Percentiles rank a stretch among this genome's conserved stretches.
These are phyloP conservation scores for Rana temporaria DNA, from an alignment of 2,113 vertebrate genomes.

Conservation along the genomic window DNA sequence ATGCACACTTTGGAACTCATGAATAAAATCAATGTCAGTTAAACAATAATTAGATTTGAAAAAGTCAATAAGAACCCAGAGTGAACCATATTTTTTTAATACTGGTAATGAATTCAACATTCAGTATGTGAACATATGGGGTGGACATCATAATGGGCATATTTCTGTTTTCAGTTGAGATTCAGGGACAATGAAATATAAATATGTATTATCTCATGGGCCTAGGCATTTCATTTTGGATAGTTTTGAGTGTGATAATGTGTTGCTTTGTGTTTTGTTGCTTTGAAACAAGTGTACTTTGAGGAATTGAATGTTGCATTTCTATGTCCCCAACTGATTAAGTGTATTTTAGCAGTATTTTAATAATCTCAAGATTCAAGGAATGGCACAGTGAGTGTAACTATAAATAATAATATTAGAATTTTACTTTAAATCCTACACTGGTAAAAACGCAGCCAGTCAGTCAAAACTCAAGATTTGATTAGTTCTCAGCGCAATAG, in stretches of 20 bases:
- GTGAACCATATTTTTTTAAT: conserved; percentile 56
- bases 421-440: no score
- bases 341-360: background rate
- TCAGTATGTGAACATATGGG: conserved; percentile 55
- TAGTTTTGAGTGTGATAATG: conserved; percentile 32
- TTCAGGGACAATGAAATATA: conserved; percentile 41
- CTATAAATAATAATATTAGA: background rate
- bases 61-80: conserved; percentile 54
- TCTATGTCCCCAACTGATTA: conserved; percentile 5
- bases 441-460: no score
- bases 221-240: conserved; percentile 14
- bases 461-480: no score
- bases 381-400: background rate
- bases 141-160: conserved; percentile 46
- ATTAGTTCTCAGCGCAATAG: no score
- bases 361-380: background rate
- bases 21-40: conserved; percentile 58
- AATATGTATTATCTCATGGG: conserved; percentile 49
- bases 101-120: conserved; percentile 55
- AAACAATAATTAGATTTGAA: conserved; percentile 57
- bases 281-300: conserved; percentile 15
- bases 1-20: conserved; percentile 56
- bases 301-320: background rate
- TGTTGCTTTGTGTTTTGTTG: conserved; percentile 29
- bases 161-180: conserved; percentile 43